Percentiles rank a stretch among this genome's conserved stretches.
These are phyloP conservation scores for Cyanoliseus patagonus DNA, from an alignment of 2,113 vertebrate species.

Conservation along the genomic window DNA sequence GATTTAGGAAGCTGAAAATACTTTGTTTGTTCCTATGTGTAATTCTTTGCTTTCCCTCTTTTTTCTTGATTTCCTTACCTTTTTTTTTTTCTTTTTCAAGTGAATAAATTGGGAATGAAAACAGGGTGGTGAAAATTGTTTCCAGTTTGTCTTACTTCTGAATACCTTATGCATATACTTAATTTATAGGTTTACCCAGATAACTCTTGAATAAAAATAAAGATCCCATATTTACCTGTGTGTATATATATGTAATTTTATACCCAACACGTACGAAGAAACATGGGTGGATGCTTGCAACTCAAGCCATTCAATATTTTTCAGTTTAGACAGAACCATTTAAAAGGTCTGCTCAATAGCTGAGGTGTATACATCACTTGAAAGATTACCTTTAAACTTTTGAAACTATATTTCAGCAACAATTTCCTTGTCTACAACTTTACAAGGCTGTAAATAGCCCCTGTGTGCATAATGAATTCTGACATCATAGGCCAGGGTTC, in stretches of 20 bases:
- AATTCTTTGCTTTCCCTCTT: not conserved
- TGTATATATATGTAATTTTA: not conserved
- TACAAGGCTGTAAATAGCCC: slow-evolving; percentile 73
- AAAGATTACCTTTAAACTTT: slow-evolving; percentile 67
- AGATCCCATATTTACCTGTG: not conserved
- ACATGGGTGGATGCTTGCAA: not conserved
- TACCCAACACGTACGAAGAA: not conserved
- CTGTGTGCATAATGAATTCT: slow-evolving; percentile 73
- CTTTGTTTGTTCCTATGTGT: not conserved
- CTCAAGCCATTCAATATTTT: not conserved
- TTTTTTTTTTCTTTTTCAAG: too few species aligned
- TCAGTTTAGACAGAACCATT: not conserved
- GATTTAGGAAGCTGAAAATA: not conserved
- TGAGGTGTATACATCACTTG: slow-evolving; percentile 31
- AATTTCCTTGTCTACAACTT: slow-evolving; percentile 79
- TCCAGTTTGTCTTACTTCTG: not conserved
- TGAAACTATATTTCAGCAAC: slow-evolving; percentile 69
- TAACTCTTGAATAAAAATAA: not conserved
- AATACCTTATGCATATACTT: not conserved
- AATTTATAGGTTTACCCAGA: not conserved
- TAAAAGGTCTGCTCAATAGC: slow-evolving; percentile 37
- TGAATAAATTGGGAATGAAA: not conserved
- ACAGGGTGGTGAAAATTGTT: not conserved
- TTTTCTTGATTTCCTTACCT: not conserved
- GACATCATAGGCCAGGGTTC: slow-evolving; percentile 74